Conservation (phyloP, 2,113 vertebrate genomes). For the Gasterosteus nipponicus region DNA sequence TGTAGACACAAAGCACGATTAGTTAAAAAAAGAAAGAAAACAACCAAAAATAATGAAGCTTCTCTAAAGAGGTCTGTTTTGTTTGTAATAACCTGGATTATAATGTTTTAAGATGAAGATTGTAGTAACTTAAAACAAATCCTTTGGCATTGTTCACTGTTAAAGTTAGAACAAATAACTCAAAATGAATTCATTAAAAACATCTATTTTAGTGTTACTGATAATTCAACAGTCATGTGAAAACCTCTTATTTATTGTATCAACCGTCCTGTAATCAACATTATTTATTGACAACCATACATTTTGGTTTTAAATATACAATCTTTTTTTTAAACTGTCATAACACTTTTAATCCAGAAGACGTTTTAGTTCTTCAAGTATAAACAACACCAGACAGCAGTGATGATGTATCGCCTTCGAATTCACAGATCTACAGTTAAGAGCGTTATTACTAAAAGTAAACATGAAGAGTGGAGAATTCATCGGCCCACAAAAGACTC, state of each 20-base stretch:
- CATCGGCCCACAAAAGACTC: slow-evolving; percentile 38
- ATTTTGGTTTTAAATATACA: slow-evolving; percentile 21
- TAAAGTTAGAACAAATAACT: slow-evolving; percentile 49
- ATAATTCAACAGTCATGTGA: slow-evolving; percentile 23
- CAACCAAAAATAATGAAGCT: not conserved
- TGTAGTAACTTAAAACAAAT: slow-evolving; percentile 61
- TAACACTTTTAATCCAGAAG: slow-evolving; percentile 41
- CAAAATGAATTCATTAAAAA: slow-evolving; percentile 37
- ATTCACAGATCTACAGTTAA: slow-evolving; percentile 50
- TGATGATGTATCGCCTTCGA: slow-evolving; percentile 31
- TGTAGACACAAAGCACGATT: slow-evolving; percentile 46
- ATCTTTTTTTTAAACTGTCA: slow-evolving; percentile 15
- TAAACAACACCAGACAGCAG: slow-evolving; percentile 43
- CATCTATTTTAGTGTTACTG: slow-evolving; percentile 30
- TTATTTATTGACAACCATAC: slow-evolving; percentile 22
- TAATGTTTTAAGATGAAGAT: slow-evolving; percentile 21
- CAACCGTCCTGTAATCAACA: slow-evolving; percentile 26
- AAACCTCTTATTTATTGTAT: slow-evolving; percentile 11
- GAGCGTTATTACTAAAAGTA: slow-evolving; percentile 60
- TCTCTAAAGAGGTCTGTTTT: slow-evolving; percentile 26
- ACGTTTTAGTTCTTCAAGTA: slow-evolving; percentile 53
- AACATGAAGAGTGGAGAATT: slow-evolving; percentile 58
- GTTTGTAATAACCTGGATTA: slow-evolving; percentile 50
- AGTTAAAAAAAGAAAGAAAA: slow-evolving; percentile 16
- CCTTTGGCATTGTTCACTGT: slow-evolving; percentile 76